These are phyloP conservation scores for Myxocyprinus asiaticus DNA, from an alignment of 2,113 vertebrate species.

Conservation along the genomic window DNA sequence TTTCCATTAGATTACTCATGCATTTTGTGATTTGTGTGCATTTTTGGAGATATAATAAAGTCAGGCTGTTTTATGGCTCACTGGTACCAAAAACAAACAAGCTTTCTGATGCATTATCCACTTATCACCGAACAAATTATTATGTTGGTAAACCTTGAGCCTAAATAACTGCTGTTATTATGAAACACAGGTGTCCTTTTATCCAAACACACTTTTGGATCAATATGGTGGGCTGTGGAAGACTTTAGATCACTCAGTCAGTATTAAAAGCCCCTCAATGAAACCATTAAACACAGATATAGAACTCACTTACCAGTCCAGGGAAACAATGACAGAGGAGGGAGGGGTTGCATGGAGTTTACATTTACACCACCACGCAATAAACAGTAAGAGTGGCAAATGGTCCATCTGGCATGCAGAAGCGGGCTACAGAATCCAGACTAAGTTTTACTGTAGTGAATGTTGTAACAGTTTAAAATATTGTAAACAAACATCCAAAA, in stretches of 20 bases:
- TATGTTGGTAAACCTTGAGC: background rate
- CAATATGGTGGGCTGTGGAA: constrained; percentile 14
- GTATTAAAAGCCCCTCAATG: constrained; percentile 39
- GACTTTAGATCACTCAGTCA: constrained; percentile 18
- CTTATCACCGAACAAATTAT: background rate
- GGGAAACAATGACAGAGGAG: background rate
- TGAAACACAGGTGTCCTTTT: constrained; percentile 21
- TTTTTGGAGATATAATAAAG: background rate
- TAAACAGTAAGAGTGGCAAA: too few relatives aligned
- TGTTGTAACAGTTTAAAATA: too few relatives aligned
- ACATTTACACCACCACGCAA: too few relatives aligned
- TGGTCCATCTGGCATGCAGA: too few relatives aligned
- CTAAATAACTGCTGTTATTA: constrained; percentile 27
- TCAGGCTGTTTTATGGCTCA: background rate
- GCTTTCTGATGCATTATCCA: background rate
- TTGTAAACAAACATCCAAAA: too few relatives aligned
- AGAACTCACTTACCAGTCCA: constrained; percentile 4
- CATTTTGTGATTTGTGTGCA: background rate
- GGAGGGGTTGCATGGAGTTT: background rate
- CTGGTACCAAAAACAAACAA: background rate
- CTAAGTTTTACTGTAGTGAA: too few relatives aligned
- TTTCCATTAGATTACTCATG: background rate
- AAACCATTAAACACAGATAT: constrained; percentile 28
- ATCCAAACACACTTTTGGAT: constrained; percentile 27
- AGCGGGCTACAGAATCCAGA: background rate